These are phyloP conservation scores for Hydrocynus forskahlii DNA, from an alignment of 2,797 vertebrate species.

Conservation along the genomic window DNA sequence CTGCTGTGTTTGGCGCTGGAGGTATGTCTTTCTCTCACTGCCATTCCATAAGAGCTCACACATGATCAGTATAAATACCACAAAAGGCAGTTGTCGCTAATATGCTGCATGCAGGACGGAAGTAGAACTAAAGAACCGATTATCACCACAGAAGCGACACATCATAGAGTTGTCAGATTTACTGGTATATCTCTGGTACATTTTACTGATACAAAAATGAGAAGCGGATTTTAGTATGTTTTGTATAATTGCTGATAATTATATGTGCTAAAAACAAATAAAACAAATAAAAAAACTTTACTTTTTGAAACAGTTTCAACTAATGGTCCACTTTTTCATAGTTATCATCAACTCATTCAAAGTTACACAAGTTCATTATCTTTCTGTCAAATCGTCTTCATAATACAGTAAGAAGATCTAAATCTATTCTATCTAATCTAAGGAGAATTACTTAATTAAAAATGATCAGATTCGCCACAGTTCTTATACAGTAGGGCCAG, in stretches of 20 bases:
- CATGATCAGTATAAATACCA: conserved; percentile 21
- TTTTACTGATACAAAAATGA: too few relatives aligned
- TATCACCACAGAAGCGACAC: too few relatives aligned
- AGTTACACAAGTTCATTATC: not conserved
- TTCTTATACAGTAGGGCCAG: not conserved
- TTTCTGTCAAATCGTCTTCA: not conserved
- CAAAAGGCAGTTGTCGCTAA: conserved; percentile 30
- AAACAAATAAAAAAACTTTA: too few relatives aligned
- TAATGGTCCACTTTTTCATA: not conserved
- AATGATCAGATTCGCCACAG: not conserved
- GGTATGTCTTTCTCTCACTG: conserved; percentile 36
- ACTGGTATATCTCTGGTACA: not conserved
- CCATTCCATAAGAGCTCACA: not conserved
- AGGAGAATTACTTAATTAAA: too few relatives aligned
- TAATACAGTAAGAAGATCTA: not conserved
- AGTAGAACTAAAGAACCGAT: not conserved
- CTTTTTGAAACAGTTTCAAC: not conserved
- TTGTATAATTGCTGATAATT: too few relatives aligned
- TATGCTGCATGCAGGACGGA: not conserved
- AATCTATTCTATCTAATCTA: not conserved
- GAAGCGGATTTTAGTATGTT: too few relatives aligned
- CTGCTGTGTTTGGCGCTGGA: conserved; percentile 32
- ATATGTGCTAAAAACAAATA: too few relatives aligned
- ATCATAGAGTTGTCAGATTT: not conserved
- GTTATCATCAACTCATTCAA: not conserved